Conservation (phyloP, 2,888 invertebrate genomes). For the Onchidella celtica region DNA sequence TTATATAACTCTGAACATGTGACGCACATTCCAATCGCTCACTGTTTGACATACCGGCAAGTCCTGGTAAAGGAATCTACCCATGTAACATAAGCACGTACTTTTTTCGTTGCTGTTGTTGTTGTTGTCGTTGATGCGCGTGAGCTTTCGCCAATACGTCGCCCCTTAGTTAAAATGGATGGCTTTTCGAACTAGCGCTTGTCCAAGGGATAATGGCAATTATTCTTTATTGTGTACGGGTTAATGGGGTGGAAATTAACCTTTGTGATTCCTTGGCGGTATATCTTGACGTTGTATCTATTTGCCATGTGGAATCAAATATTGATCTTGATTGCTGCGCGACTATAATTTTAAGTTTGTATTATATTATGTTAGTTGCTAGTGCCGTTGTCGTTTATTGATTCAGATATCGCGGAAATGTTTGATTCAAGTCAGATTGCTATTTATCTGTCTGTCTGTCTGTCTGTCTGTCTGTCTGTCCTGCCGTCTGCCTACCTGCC, state of each 20-base stretch:
- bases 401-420: too few relatives aligned
- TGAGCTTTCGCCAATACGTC: neutral
- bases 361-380: too few relatives aligned
- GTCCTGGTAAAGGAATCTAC: neutral
- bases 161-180: neutral
- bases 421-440: too few relatives aligned
- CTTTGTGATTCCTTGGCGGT: too few relatives aligned
- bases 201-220: neutral
- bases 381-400: too few relatives aligned
- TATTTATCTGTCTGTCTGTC: neutral
- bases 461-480: constrained; percentile 9
- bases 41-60: neutral
- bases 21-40: neutral
- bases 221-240: neutral
- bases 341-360: too few relatives aligned
- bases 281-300: too few relatives aligned
- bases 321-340: too few relatives aligned
- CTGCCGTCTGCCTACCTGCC: neutral
- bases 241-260: neutral
- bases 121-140: too few relatives aligned
- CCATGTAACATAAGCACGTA: neutral
- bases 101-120: neutral
- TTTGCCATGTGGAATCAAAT: too few relatives aligned
- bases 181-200: neutral
- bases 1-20: too few relatives aligned